A percentile compares a stretch with the other conserved stretches of the same genome.
Conservation (phyloP, 2,888 invertebrate species). For the Branchellion lobata region DNA sequence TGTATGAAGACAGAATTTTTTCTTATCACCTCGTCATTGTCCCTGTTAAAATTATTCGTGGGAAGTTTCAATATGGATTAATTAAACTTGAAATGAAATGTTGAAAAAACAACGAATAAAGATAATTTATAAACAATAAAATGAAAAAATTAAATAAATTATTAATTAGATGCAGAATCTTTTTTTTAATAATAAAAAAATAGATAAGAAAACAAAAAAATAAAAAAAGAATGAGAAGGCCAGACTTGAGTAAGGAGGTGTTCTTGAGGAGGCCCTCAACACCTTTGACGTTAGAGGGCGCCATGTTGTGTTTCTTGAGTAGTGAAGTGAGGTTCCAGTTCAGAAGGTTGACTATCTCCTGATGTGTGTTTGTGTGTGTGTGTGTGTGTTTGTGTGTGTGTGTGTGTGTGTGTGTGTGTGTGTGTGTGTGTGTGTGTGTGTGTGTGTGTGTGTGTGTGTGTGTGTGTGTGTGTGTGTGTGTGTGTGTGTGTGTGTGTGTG, state of each 20-base stretch:
- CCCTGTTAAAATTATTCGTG: no score
- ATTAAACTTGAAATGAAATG: no score
- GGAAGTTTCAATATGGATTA: no score
- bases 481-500: not conserved
- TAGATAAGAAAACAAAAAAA: not conserved
- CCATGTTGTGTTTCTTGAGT: not conserved
- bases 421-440: not conserved
- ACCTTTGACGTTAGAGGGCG: not conserved
- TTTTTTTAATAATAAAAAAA: not conserved
- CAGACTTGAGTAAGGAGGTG: not conserved
- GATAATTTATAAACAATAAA: not conserved
- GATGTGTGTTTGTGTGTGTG: not conserved
- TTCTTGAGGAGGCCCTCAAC: not conserved
- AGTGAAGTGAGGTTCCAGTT: not conserved
- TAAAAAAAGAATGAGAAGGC: not conserved
- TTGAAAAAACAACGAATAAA: not conserved
- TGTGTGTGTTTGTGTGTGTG: not conserved
- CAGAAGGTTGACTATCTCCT: not conserved
- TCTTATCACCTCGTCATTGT: not conserved
- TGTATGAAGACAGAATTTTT: not conserved
- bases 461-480: not conserved
- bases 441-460: not conserved
- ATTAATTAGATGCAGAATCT: not conserved
- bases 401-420: not conserved
- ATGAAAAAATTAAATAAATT: constrained; percentile 1